Percentiles rank a stretch among this genome's conserved stretches.
Conservation (phyloP, 2,113 vertebrate genomes). For the Maylandia zebra region DNA sequence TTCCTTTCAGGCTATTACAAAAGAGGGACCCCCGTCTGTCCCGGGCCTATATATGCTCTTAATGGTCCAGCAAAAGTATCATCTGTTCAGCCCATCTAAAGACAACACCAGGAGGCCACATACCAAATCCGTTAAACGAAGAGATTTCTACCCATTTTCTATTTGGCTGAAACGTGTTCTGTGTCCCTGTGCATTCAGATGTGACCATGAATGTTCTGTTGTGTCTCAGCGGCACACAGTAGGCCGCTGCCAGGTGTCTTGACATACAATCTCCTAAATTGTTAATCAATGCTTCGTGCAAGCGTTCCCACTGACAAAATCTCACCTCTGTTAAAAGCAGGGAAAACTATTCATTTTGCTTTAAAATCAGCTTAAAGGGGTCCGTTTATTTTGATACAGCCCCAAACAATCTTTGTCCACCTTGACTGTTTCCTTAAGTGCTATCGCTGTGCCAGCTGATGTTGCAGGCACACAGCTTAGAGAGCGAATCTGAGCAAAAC, state of each 20-base stretch:
- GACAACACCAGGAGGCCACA: slow-evolving; percentile 43
- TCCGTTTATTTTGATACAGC: not conserved
- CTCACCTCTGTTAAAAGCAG: not conserved
- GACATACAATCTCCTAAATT: slow-evolving; percentile 1
- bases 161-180: not conserved
- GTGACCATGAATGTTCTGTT: slow-evolving; percentile 47
- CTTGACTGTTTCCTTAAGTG: not conserved
- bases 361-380: not conserved
- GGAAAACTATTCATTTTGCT: not conserved
- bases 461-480: not conserved
- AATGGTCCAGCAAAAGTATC: slow-evolving; percentile 49
- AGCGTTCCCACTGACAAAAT: not conserved
- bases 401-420: not conserved
- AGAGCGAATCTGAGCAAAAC: not conserved
- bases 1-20: slow-evolving; percentile 71
- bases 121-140: slow-evolving; percentile 25
- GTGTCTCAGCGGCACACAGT: slow-evolving; percentile 30
- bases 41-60: slow-evolving; percentile 39
- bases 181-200: slow-evolving; percentile 34
- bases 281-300: not conserved
- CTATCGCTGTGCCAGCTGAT: not conserved
- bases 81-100: slow-evolving; percentile 45
- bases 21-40: slow-evolving; percentile 65
- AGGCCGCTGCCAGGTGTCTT: slow-evolving; percentile 13
- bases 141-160: slow-evolving; percentile 17